Base-by-base conservation (phyloP, 1,140 invertebrate species). In the Drosophila rhopaloa region DNA sequence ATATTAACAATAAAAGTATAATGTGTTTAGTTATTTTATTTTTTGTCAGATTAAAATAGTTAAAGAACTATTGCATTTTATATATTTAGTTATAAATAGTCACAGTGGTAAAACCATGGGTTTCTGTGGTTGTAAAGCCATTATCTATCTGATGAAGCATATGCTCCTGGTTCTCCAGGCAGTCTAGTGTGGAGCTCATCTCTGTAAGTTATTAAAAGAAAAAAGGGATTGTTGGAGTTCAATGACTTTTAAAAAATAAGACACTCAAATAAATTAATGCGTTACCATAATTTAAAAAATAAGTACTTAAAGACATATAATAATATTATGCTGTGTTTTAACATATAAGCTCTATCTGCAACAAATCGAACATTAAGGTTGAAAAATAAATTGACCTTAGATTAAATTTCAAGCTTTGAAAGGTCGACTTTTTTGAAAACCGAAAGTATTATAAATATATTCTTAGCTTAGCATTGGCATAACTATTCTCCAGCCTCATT, bases 121-220 rank as follows among this genome's bases (percentile, higher is more conserved):
- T 32, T 32, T 32, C 4, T 7, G 6, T 14, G n/a, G 40, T 7
- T 7, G 95, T 86, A 72, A 94, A 91, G 13, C 95, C 96, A 93
- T 96, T 96, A 88, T 97, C 96, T 90, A 95, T 95, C 92, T 97
- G 95, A 92, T 97, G 96, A n/a, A 96, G 92, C 58, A 96, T 92
- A 92, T 94, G 96, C 83, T 97, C 96, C 9, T 97, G 85, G 91
- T 96, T 95, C 55, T 94, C 93, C 16, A 97, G 89, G 43, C 95
- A 93, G 50, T 92, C 91, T 6, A 84, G 13, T 43, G 86, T 73
- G 0, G 59, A 27, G 9, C 94, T 81, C 70, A 95, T 91, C 29
- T 94, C 92, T 16, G 93, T 14, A 41, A 41, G 40, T 41, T n/a
- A 6, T n/a, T 41, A 41, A 41, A 14, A 41, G 40, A 41, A 14